phyloP scores from a whole-genome alignment of 2,113 vertebrate genomes.

The Indri indri region DNA sequence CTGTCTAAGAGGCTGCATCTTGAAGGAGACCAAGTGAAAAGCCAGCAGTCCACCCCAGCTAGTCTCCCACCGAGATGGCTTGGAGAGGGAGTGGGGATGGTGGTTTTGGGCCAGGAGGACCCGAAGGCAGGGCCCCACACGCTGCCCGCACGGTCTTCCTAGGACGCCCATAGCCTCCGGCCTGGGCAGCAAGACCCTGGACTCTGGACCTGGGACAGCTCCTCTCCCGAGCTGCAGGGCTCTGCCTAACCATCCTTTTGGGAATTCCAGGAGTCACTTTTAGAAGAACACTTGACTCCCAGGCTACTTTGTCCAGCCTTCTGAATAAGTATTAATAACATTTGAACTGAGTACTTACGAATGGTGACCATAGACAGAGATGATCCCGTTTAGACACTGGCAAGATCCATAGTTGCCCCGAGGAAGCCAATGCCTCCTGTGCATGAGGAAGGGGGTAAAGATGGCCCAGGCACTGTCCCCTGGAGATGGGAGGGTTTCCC shows the following conservation, averaged over 20 bases:
- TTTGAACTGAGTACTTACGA: neutral
- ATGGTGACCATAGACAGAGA: neutral
- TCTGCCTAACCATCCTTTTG: accelerated
- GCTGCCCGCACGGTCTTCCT: neutral
- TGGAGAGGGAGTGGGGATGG: neutral
- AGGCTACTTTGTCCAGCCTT: neutral
- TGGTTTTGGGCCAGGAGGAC: neutral
- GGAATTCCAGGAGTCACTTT: neutral
- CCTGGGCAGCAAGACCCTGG: neutral
- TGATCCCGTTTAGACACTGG: neutral
- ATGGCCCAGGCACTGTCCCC: neutral
- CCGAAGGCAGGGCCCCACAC: neutral
- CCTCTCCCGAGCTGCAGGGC: too few species aligned
- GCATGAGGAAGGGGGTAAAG: neutral
- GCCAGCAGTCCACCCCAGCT: too few species aligned
- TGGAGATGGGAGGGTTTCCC: neutral
- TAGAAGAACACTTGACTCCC: neutral
- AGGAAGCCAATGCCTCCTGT: neutral
- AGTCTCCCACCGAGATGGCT: neutral
- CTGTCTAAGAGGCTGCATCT: accelerated
- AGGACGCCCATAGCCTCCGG: neutral
- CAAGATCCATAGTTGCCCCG: neutral
- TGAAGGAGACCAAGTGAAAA: neutral
- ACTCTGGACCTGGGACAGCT: neutral
- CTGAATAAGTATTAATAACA: neutral